Evolutionary conservation across 2,888 invertebrate genomes (phyloP).

Genomic region (Sisyra terminalis): DNA sequence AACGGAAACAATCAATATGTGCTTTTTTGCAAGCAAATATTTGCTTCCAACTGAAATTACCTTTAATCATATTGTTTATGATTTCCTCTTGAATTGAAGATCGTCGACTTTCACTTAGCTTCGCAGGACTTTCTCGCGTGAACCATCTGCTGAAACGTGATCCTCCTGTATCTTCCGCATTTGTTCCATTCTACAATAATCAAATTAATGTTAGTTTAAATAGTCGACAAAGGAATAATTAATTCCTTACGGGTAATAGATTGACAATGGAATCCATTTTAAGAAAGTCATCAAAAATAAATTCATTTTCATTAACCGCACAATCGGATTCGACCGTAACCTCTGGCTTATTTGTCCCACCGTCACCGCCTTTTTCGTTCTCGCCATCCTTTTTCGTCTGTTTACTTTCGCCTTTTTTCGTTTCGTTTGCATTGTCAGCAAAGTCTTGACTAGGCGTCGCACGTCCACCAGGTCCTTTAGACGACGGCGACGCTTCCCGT

Average conservation of each 20-base stretch:
- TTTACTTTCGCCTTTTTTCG: constrained; percentile 10
- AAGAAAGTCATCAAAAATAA: constrained; percentile 74
- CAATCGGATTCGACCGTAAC: background rate
- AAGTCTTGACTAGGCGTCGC: constrained; percentile 6
- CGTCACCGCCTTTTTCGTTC: background rate
- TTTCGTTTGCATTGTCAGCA: constrained; percentile 10
- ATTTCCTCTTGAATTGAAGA: constrained; percentile 43
- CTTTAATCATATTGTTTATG: constrained; percentile 47
- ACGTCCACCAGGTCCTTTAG: constrained; percentile 11
- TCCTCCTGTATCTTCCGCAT: constrained; percentile 36
- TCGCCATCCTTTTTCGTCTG: background rate
- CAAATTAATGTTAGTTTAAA: background rate
- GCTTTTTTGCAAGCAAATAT: too few relatives aligned
- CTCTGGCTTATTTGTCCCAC: too few relatives aligned
- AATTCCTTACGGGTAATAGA: constrained; percentile 42
- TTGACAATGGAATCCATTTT: constrained; percentile 64
- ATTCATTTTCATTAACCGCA: constrained; percentile 18
- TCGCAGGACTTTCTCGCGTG: constrained; percentile 44
- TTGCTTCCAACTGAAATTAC: too few relatives aligned
- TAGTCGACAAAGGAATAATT: background rate
- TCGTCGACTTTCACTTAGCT: constrained; percentile 26
- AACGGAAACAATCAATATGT: constrained; percentile 8
- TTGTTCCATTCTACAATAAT: background rate
- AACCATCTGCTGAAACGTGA: constrained; percentile 74
- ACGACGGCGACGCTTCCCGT: constrained; percentile 9